Conservation (phyloP, 37 sponge, comb jelly and placozoan species). For the Hormiphora californensis region DNA sequence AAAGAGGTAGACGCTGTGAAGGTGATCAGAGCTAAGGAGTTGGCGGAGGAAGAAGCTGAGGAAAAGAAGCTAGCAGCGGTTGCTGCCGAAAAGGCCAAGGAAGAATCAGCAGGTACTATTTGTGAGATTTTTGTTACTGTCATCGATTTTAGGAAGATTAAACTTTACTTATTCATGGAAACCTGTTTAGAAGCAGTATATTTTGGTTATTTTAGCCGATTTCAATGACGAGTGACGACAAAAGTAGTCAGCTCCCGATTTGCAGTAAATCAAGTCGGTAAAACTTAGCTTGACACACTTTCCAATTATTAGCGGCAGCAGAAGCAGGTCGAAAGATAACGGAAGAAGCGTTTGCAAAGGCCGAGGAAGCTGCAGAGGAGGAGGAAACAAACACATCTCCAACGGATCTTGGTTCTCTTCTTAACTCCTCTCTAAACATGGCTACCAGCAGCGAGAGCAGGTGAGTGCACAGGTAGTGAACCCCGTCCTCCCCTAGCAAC, state of each 20-base stretch:
- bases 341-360: neutral
- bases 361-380: neutral
- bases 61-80: neutral
- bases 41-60: constrained; percentile 55
- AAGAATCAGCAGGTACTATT: constrained; percentile 19
- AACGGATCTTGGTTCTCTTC: constrained; percentile 66
- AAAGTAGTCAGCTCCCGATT: too few relatives aligned
- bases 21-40: neutral
- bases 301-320: neutral
- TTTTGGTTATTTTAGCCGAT: too few relatives aligned
- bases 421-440: constrained; percentile 66
- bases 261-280: too few relatives aligned
- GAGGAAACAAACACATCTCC: neutral
- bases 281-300: too few relatives aligned
- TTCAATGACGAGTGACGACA: too few relatives aligned
- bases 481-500: neutral
- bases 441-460: constrained; percentile 37
- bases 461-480: neutral
- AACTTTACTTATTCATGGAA: too few relatives aligned
- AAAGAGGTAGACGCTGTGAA: neutral
- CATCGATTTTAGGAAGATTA: too few relatives aligned
- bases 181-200: too few relatives aligned
- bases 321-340: too few relatives aligned
- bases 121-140: too few relatives aligned
- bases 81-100: constrained; percentile 8